Evolutionary conservation across 2,888 invertebrate species (phyloP).

Genomic region (Cantharis nigra): DNA sequence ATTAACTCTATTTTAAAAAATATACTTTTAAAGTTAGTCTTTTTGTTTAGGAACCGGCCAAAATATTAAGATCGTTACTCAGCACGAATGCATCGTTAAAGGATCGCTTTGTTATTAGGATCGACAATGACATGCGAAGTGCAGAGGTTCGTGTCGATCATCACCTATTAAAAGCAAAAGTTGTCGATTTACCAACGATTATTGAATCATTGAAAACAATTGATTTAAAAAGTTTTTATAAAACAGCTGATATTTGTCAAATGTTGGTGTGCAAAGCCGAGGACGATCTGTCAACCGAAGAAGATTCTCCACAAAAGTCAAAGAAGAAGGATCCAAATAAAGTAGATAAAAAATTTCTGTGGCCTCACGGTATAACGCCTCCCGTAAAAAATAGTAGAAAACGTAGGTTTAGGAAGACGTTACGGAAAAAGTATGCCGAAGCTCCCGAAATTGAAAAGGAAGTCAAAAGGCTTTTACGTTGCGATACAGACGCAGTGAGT

Average conservation of each 20-base stretch:
- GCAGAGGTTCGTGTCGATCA: constrained; percentile 90
- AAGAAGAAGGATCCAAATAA: constrained; percentile 80
- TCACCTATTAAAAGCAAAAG: constrained; percentile 83
- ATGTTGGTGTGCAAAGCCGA: constrained; percentile 88
- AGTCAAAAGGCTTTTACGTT: constrained; percentile 87
- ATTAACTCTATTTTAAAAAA: neutral
- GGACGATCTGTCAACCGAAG: constrained; percentile 77
- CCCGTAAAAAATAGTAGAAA: constrained; percentile 94
- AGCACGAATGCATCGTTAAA: constrained; percentile 77
- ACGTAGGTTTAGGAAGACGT: constrained; percentile 88
- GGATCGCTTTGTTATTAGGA: constrained; percentile 81
- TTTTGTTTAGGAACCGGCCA: constrained; percentile 69
- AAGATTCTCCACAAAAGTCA: constrained; percentile 77
- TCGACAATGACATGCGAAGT: constrained; percentile 87
- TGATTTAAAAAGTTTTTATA: constrained; percentile 95
- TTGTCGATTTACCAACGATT: constrained; percentile 89
- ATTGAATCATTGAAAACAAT: constrained; percentile 95
- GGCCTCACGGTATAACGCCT: constrained; percentile 95
- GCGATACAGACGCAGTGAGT: constrained; percentile 88
- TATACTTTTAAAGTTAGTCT: neutral
- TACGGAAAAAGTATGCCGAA: constrained; percentile 96
- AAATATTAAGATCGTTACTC: constrained; percentile 73
- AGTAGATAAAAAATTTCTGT: constrained; percentile 90
- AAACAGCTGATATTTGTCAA: constrained; percentile 96
- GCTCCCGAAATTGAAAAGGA: constrained; percentile 98